phyloP scores from a whole-genome alignment of 2,888 invertebrate genomes.

The Volucella inflata region DNA sequence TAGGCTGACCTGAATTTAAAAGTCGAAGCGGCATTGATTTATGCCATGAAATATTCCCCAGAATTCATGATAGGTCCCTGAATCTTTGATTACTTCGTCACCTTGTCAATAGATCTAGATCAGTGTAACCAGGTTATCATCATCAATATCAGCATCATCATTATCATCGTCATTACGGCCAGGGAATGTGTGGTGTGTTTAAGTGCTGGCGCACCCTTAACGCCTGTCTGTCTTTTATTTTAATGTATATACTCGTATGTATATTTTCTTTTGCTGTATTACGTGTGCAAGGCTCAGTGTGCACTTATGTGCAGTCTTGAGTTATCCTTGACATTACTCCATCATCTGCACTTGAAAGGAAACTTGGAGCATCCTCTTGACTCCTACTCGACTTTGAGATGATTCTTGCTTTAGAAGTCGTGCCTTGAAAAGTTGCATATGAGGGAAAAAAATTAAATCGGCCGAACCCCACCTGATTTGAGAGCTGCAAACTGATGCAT shows the following conservation, averaged over 20 bases:
- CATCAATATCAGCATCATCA: too few relatives aligned
- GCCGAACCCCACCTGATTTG: slow-evolving; percentile 35
- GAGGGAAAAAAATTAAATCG: neutral
- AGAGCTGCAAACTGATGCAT: neutral
- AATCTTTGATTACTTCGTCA: slow-evolving; percentile 54
- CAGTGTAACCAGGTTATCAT: slow-evolving; percentile 13
- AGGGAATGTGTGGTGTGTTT: too few relatives aligned
- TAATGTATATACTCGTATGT: too few relatives aligned
- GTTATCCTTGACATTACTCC: slow-evolving; percentile 71
- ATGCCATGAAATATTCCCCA: slow-evolving; percentile 48
- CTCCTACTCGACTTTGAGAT: slow-evolving; percentile 41
- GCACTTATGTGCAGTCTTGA: slow-evolving; percentile 32
- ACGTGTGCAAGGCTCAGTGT: slow-evolving; percentile 18
- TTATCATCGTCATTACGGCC: too few relatives aligned
- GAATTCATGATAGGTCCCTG: slow-evolving; percentile 23
- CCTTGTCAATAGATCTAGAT: slow-evolving; percentile 27
- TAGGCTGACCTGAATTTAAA: slow-evolving; percentile 35
- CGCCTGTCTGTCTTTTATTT: neutral
- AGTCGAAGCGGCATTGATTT: slow-evolving; percentile 45
- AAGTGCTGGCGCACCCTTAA: too few relatives aligned
- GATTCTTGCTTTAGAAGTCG: slow-evolving; percentile 1
- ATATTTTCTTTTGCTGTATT: neutral
- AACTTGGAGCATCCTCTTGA: slow-evolving; percentile 63
- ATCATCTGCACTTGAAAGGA: slow-evolving; percentile 65
- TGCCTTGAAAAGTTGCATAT: too few relatives aligned